Evolutionary conservation across 2,797 vertebrate genomes (phyloP), one percentile per base, ranked within the genome.

Genomic region (Tenualosa ilisha): DNA sequence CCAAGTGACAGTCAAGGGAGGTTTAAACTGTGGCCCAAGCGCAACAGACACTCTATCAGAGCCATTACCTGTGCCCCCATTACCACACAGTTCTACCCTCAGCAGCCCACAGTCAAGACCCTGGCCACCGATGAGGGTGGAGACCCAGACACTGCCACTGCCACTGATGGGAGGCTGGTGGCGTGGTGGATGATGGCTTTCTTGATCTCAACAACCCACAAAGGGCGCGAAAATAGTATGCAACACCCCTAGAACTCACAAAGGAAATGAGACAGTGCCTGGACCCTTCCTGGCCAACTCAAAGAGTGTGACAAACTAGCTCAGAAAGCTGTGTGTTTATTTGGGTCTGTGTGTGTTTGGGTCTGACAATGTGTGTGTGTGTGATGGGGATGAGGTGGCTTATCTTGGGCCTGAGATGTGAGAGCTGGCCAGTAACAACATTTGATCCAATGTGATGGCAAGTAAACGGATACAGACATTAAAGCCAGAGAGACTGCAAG

Each of bases 51-150:
- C 13, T 8, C 40, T 6, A 46, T 79, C 72, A 43, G 6, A 43
- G 72, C 40, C 40, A 79, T 40, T 22, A 20, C 7, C 72, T 79
- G 72, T 79, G 72, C 40, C 72, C 72, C 72, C 72, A 79, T 43
- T 31, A 46, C 46, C 72, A 22, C 72, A 46, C 37, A 43, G 72
- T 1, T 17, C 40, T 43, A 6, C 17, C 40, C 72, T 17, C 13
- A 31, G 3, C 68, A 72, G 12, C 31, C 4, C 15, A 7, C 37
- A 46, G 7, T 40, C 72, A 9, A 51, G 7, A 24, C 3, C 72
- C 15, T 46, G 20, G 72, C 13, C 6, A 20, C 72, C 4, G 22
- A n/a, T 6, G 56, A 59, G 56, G 20, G 8, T 72, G 65, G 31
- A 51, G 50, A 37, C 12, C 31, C 65, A 72, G 59, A 26, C 65